phyloP scores from a whole-genome alignment of 2,888 invertebrate species.

The Drosophila prolongata region DNA sequence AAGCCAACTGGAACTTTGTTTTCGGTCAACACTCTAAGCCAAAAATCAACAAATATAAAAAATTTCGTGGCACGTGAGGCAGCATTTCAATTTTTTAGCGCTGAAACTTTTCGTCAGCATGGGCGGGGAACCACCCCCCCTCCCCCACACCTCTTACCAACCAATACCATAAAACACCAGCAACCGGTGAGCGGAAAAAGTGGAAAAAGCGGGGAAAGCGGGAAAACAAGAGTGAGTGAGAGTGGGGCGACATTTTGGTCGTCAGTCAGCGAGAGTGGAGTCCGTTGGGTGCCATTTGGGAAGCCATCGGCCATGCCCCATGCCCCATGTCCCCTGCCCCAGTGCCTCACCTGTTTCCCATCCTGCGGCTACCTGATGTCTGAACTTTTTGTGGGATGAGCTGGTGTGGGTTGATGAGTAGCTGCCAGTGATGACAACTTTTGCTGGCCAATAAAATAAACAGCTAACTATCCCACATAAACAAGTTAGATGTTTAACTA shows the following conservation, averaged over 20 bases:
- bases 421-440: conserved; percentile 18
- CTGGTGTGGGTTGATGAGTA: conserved; percentile 27
- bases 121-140: not conserved
- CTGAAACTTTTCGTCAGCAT: conserved; percentile 62
- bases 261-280: conserved; percentile 48
- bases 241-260: conserved; percentile 37
- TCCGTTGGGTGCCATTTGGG: conserved; percentile 41
- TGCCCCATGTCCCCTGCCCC: conserved; percentile 39
- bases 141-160: not conserved
- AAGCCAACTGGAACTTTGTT: conserved; percentile 71
- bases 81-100: conserved; percentile 78
- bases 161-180: conserved; percentile 40
- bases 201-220: conserved; percentile 15
- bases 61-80: conserved; percentile 73
- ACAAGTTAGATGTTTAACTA: not conserved
- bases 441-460: conserved; percentile 1
- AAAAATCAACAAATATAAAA: conserved; percentile 79
- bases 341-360: conserved; percentile 48
- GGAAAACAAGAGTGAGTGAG: conserved; percentile 25
- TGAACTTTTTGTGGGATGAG: conserved; percentile 66
- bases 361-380: conserved; percentile 66
- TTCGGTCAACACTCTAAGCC: conserved; percentile 80
- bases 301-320: conserved; percentile 36
- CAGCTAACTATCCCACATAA: not conserved
- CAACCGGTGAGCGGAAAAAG: conserved; percentile 19